These are phyloP conservation scores for Semnornis frantzii DNA, from an alignment of 2,113 vertebrate species.

Conservation along the genomic window DNA sequence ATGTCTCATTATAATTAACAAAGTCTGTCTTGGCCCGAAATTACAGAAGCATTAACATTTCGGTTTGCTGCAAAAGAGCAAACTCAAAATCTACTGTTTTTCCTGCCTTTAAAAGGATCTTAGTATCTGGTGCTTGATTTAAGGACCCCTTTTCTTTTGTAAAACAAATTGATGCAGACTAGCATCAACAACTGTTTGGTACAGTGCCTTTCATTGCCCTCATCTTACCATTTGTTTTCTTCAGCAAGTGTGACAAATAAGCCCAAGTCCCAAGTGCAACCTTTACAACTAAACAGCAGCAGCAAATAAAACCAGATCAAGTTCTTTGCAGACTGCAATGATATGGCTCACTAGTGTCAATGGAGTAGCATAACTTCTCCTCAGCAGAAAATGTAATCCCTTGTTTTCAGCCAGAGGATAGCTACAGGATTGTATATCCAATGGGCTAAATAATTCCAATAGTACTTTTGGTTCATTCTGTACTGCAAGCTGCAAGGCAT, in stretches of 20 bases:
- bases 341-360: not conserved
- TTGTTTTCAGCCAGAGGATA: not conserved
- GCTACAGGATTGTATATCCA: not conserved
- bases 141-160: not conserved
- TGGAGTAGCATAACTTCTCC: not conserved
- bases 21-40: not conserved
- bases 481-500: not conserved
- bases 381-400: not conserved
- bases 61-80: not conserved
- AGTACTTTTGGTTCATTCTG: not conserved
- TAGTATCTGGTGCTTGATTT: not conserved
- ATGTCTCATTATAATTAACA: not conserved
- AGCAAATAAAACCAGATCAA: not conserved
- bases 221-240: not conserved
- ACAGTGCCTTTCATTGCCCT: not conserved
- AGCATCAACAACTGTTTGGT: not conserved
- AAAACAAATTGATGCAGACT: not conserved
- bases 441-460: not conserved
- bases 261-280: not conserved
- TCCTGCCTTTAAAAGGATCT: not conserved
- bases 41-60: not conserved
- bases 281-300: not conserved
- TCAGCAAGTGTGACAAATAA: not conserved
- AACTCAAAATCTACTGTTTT: not conserved
- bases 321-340: not conserved